These are phyloP conservation scores for Drosophila yakuba DNA, from an alignment of 1,140 invertebrate species.

Conservation along the genomic window DNA sequence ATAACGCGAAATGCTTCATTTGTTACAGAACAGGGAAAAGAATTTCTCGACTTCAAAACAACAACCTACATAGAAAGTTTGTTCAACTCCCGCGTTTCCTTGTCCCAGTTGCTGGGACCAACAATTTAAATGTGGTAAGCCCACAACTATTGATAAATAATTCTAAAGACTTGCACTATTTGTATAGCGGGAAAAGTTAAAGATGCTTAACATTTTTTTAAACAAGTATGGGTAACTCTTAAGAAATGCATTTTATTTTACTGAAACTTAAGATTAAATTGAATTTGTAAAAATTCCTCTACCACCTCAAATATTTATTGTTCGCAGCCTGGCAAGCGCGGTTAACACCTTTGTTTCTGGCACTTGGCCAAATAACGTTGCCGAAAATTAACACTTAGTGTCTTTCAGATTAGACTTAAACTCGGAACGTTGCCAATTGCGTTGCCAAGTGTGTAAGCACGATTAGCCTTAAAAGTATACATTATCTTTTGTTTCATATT, in stretches of 20 bases:
- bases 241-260: background rate
- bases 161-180: background rate
- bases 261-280: no score
- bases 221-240: no score
- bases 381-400: slow-evolving; percentile 62
- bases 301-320: background rate
- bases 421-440: slow-evolving; percentile 57
- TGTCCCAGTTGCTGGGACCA: background rate
- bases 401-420: slow-evolving; percentile 58
- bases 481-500: background rate
- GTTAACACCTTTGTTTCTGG: slow-evolving; percentile 15
- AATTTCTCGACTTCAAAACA: slow-evolving; percentile 24
- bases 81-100: slow-evolving; percentile 20
- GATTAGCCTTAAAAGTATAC: slow-evolving; percentile 49
- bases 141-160: background rate
- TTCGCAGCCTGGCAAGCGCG: slow-evolving; percentile 7
- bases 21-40: slow-evolving; percentile 40
- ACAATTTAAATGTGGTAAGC: no score
- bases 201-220: no score
- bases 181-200: no score
- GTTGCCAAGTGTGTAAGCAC: slow-evolving; percentile 68
- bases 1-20: slow-evolving; percentile 59
- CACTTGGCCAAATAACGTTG: slow-evolving; percentile 40
- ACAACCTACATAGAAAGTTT: slow-evolving; percentile 40
- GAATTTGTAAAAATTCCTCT: background rate